These are phyloP conservation scores for Rhaphigaster nebulosa DNA, from an alignment of 2,888 invertebrate genomes.

Conservation along the genomic window DNA sequence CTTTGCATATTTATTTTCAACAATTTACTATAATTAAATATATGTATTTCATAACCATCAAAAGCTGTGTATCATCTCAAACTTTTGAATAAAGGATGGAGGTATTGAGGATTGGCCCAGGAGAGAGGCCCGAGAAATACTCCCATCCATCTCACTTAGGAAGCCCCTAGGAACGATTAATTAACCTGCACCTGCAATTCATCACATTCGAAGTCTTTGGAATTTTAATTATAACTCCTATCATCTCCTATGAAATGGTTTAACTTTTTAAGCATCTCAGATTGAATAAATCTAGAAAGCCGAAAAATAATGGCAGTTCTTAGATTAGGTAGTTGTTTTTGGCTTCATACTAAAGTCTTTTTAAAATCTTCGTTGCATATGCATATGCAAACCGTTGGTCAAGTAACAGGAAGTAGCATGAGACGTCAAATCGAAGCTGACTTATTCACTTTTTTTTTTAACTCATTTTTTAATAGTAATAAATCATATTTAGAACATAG, in stretches of 20 bases:
- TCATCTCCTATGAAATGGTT: background rate
- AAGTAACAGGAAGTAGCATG: too few relatives aligned
- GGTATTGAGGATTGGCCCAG: background rate
- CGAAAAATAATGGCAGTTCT: background rate
- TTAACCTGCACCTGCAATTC: slow-evolving; percentile 6
- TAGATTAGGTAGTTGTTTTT: background rate
- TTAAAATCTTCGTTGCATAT: too few relatives aligned
- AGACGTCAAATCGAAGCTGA: too few relatives aligned
- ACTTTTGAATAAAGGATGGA: background rate
- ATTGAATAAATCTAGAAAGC: background rate
- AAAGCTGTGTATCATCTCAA: background rate
- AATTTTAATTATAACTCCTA: background rate
- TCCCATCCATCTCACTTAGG: slow-evolving; percentile 44
- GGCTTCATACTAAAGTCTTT: too few relatives aligned
- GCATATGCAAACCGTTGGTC: too few relatives aligned
- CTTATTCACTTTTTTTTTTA: too few relatives aligned
- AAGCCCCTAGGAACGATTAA: slow-evolving; percentile 11
- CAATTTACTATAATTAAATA: too few relatives aligned
- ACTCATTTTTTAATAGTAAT: too few relatives aligned
- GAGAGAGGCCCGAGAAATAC: background rate
- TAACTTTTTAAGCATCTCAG: background rate
- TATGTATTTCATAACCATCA: background rate
- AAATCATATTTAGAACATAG: too few relatives aligned
- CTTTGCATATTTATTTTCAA: too few relatives aligned
- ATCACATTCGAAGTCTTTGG: background rate